Evolutionary conservation across 2,113 vertebrate species (phyloP), one percentile per base, ranked within the genome.

Genomic region (Pungitius pungitius): DNA sequence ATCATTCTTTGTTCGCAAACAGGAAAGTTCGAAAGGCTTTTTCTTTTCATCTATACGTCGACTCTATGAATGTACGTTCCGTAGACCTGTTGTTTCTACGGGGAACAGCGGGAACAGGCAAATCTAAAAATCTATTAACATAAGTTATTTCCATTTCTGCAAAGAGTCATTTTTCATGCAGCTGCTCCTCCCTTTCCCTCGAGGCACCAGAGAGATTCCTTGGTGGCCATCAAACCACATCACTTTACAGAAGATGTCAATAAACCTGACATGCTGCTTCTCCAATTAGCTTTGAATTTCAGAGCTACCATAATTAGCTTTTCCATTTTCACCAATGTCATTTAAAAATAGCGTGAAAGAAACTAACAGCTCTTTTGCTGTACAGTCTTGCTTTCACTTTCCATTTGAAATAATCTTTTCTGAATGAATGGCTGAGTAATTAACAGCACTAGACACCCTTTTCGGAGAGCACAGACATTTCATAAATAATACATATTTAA

Each of bases 401-500:
- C 85, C 90, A 91, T 92, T 92, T 91, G 90, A 94, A 93, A 93
- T 89, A 88, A 89, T 91, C 90, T 89, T 94, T 93, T 90, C 92
- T 90, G 85, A 94, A 89, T 92, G 93, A 95, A 94, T 94, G 92
- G 90, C 85, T 94, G 84, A 92, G 92, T 94, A 93, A 94, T 94
- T 95, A 94, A 93, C 93, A 93, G 89, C 90, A 90, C 90, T 91
- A 88, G 85, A 90, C 83, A 90, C 84, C 86, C 88, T 93, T 92
- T 92, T 92, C 91, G 82, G 85, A 90, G 88, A 91, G 91, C 90
- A 85, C 83, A 89, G 92, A 92, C 93, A 93, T 93, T 93, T 94
- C 90, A 93, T 93, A 94, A 94, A 94, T 93, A 94, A 93, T 93
- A 93, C 90, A 93, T 94, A 93, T 93, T 94, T 93, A 94, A 94